Evolutionary conservation across 2,888 invertebrate species (phyloP), one percentile per base, ranked within the genome.

Genomic region (Marasmarcha lunaedactyla): DNA sequence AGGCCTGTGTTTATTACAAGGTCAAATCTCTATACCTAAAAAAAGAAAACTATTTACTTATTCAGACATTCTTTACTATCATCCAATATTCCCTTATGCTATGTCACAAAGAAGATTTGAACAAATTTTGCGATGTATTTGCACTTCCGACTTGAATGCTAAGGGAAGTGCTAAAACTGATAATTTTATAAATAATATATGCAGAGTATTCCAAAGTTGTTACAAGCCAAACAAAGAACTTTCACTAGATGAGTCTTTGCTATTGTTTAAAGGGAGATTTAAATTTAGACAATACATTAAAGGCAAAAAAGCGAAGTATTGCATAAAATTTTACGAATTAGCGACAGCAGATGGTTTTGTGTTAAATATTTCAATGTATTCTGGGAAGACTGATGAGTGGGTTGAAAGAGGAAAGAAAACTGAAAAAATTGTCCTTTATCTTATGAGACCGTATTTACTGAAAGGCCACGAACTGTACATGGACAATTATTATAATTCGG

Each of bases 361-460:
- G 25, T 34, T 49, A 35, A 46, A 47, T 40, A 39, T 46, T 3
- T 39, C 37, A 1, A 46, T 47, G 42, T 49, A 49, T 42, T 10
- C 15, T 12, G 46, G 47, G 2, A 46, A 45, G n/a, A 38, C 20
- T 13, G 6, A 35, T 15, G 12, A 34, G 10, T 6, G 26, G 35
- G n/a, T n/a, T 2, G 35, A 26, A 14, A 39, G 33, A 35, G 43
- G 43, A 20, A 40, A 40, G 15, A 43, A 38, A 34, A 33, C 37
- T 11, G 37, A 37, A 41, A 36, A 40, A 35, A 15, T 35, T 20
- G 42, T 43, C 3, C 15, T 43, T 14, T 33, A 26, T 26, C 30
- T 42, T 7, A 33, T 42, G 40, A 33, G 37, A 38, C 40, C 42
- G 14, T 44, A 42, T 36, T 20, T 41, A 33, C 33, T 40, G 13